A percentile compares a stretch with the other conserved stretches of the same genome.
phyloP scores from a whole-genome alignment of 2,797 vertebrate species.

The Anguilla obscura region DNA sequence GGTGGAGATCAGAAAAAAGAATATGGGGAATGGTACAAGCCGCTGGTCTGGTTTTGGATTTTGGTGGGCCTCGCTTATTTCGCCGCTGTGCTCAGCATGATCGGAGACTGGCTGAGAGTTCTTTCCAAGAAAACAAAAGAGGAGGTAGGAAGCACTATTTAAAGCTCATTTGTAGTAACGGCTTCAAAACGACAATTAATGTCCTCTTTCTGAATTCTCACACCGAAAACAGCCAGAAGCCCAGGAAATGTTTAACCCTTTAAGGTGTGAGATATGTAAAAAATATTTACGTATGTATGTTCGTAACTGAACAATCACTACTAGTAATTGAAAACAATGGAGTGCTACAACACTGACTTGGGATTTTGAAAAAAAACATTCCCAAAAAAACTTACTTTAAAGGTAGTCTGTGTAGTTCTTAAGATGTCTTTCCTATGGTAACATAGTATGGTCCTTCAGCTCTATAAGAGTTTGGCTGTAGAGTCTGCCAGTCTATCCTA shows the following conservation, averaged over 20 bases:
- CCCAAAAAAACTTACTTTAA: too few relatives aligned
- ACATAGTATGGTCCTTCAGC: background rate
- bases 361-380: background rate
- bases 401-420: background rate
- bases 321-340: too few relatives aligned
- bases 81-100: conserved; percentile 97
- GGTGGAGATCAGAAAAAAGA: conserved; percentile 86
- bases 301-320: too few relatives aligned
- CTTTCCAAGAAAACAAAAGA: conserved; percentile 98
- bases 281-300: too few relatives aligned
- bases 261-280: too few relatives aligned
- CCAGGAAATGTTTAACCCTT: background rate
- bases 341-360: too few relatives aligned
- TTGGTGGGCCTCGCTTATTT: conserved; percentile 96
- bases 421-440: background rate
- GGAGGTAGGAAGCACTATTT: conserved; percentile 78
- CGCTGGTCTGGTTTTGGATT: conserved; percentile 99
- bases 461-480: background rate
- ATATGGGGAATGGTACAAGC: conserved; percentile 95
- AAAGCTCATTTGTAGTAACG: background rate
- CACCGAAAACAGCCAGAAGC: background rate
- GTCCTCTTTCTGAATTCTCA: background rate
- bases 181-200: background rate
- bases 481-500: background rate
- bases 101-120: conserved; percentile 95